Base-by-base conservation (phyloP, 2,113 vertebrate species). In the Thamnophis sirtalis region DNA sequence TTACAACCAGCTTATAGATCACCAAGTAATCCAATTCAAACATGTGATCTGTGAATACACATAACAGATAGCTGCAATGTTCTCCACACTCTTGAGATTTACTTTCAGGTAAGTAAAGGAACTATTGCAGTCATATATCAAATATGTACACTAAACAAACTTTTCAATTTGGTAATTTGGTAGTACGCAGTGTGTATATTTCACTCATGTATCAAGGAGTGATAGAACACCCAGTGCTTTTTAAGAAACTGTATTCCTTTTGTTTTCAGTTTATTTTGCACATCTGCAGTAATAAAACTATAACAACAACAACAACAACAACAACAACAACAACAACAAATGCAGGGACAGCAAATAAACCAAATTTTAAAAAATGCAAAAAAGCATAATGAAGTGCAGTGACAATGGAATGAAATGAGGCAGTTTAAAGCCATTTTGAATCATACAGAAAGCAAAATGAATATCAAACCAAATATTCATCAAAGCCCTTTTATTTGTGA, bases 131-230 rank as follows among this genome's bases (percentile, higher is more conserved):
- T 60, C 80, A 89, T 89, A 86, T n/a, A 89, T 92, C 87, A 86
- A n/a, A 63, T 60, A 51, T 38, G 60, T 13, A 84, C 80, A 89
- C 55, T 56, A 89, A 63, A 89, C 73, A 89, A 92, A 92, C 48
- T 63, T 89, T 89, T 43, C 88, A 86, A 9, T 92, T 63, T 89
- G 73, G 85, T 92, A 92, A 92, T 89, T 89, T 53, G 49, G 54
- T 92, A 88, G 85, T 86, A 80, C 54, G 60, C 87, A 89, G n/a
- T 86, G n/a, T 89, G 73, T 92, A 92, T 89, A 92, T 89, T 92
- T 92, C 26, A 86, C 80, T 63, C 91, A 86, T 63, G 87, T 88
- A 92, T 63, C 88, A 92, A 89, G 48, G 48, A 24, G 85, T 85
- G 48, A 60, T 88, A 92, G 86, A 92, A 89, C 43, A 49, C 55